Base-by-base conservation (phyloP, 2,888 invertebrate species). In the Danaus chrysippus region DNA sequence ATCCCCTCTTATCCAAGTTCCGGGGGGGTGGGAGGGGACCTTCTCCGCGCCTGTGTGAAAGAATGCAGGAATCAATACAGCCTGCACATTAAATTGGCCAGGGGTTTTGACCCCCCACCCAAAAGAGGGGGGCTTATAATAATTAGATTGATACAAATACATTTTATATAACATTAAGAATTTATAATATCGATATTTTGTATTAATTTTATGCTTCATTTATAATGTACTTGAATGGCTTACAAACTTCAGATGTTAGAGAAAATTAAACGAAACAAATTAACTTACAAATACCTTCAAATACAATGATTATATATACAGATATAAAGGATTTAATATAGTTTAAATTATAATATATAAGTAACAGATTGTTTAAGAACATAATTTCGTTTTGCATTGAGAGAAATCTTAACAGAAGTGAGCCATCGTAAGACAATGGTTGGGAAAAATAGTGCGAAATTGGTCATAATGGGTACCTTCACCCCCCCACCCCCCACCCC, bases 21-120 rank as follows among this genome's bases (percentile, higher is more conserved):
- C 71, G 68, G 70, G 66, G 70, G 71, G 73, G 74, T 71, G 71
- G 70, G 68, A 68, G 70, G 71, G 70, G 69, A 74, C 70, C 63
- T 72, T 71, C 81, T 76, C 75, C 82, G 86, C 87, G 86, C 88
- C 87, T 87, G 89, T 89, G 87, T 89, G 87, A 87, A 89, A 89
- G 90, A 90, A 91, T 89, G 87, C 85, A 79, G 77, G 87, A 91
- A 91, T 91, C 90, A 90, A 90, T 90, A 91, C 89, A 84, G 86
- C 83, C 82, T 79, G 83, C 84, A 86, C 88, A 84, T 87, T 87
- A 88, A 89, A 89, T 88, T 86, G 86, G 83, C 85, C 81, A 73
- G 81, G 80, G 81, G 75, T 75, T 68, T 75, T 76, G 79, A 79
- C 83, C 83, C 76, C 76, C 81, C 80, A 75, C 76, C 79, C 76